phyloP scores from a whole-genome alignment of 1,140 invertebrate species.

The Drosophila busckii region DNA sequence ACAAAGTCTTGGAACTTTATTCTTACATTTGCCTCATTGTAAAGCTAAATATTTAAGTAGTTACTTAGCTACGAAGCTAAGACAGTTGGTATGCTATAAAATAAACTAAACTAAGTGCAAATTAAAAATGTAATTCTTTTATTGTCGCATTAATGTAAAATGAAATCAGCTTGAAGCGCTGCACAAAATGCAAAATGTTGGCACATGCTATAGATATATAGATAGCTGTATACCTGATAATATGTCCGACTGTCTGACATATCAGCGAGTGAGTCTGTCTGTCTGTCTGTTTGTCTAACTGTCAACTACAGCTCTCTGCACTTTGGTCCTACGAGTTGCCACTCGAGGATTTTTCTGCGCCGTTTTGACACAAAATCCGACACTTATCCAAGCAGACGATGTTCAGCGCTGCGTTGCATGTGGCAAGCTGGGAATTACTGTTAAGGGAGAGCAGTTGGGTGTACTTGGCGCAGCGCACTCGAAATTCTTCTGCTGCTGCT shows the following conservation, averaged over 20 bases:
- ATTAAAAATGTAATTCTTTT: no score
- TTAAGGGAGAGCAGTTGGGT: conserved; percentile 19
- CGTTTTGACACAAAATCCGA: conserved; percentile 67
- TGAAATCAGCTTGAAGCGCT: no score
- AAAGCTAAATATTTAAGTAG: no score
- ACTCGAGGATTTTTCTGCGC: conserved; percentile 61
- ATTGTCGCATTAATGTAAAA: no score
- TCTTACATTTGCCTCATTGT: no score
- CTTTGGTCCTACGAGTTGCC: conserved; percentile 47
- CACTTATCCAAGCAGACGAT: conserved; percentile 15
- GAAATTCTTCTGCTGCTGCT: no score
- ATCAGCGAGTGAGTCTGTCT: conserved; percentile 43
- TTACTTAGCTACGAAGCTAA: no score
- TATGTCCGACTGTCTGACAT: conserved; percentile 17
- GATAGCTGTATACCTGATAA: conserved; percentile 7
- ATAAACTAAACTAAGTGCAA: no score
- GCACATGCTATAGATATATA: conserved; percentile 1
- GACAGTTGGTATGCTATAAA: no score
- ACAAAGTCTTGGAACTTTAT: no score
- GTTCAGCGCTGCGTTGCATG: not conserved
- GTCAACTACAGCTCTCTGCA: conserved; percentile 14
- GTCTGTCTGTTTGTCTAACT: conserved; percentile 45
- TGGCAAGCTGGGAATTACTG: not conserved
- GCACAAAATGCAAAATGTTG: conserved; percentile 1
- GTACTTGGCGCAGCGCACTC: conserved; percentile 27